Conservation (phyloP, 2,888 invertebrate species). For the Charanyca ferruginea region DNA sequence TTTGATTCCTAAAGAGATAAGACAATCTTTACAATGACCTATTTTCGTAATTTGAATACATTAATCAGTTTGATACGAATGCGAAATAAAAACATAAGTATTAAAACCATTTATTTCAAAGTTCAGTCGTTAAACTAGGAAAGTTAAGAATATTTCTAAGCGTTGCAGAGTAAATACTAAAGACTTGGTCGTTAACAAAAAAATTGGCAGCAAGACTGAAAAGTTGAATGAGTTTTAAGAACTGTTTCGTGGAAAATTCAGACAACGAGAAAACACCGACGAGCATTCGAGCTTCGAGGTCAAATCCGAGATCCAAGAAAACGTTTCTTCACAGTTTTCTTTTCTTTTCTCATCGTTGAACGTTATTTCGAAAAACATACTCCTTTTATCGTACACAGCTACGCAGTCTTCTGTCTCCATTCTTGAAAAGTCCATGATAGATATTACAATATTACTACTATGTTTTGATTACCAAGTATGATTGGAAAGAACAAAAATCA, state of each 20-base stretch:
- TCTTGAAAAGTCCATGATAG: background rate
- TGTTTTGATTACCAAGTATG: conserved; percentile 1
- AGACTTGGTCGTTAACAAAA: conserved; percentile 53
- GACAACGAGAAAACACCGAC: too few relatives aligned
- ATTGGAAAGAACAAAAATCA: background rate
- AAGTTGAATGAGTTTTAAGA: conserved; percentile 42
- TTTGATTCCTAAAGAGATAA: conserved; percentile 14
- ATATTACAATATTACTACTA: background rate
- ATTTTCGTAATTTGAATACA: conserved; percentile 13
- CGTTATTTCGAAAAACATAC: conserved; percentile 14
- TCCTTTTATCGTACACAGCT: conserved; percentile 3
- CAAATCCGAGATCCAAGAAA: conserved; percentile 28
- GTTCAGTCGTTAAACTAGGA: background rate
- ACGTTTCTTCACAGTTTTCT: conserved; percentile 15
- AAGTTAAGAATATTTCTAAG: conserved; percentile 25
- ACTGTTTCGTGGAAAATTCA: conserved; percentile 16
- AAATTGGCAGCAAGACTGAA: conserved; percentile 52
- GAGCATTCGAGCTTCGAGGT: conserved; percentile 28
- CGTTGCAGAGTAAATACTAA: conserved; percentile 23
- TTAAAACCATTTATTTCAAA: conserved; percentile 12
- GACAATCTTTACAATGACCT: conserved; percentile 27
- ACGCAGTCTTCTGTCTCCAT: background rate
- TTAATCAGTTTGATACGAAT: conserved; percentile 27
- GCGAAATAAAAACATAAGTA: conserved; percentile 23
- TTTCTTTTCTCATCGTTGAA: conserved; percentile 14